Conservation (phyloP, 2,888 invertebrate species). For the Erebia epiphron region DNA sequence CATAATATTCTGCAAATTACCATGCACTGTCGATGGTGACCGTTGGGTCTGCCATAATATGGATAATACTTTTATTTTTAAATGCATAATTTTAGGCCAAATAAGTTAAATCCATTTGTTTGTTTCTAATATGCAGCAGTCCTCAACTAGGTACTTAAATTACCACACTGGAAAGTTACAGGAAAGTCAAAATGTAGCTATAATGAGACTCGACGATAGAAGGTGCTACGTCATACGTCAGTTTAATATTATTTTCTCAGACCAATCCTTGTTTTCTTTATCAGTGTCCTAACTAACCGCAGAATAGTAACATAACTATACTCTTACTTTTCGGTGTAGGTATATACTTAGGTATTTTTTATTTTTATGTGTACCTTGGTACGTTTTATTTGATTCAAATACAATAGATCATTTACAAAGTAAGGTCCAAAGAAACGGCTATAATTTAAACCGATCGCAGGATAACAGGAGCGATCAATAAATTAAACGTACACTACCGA, state of each 20-base stretch:
- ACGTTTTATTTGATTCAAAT: not conserved
- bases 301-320: too few relatives aligned
- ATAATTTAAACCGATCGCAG: slow-evolving; percentile 5
- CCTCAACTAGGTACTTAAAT: not conserved
- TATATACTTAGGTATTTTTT: too few relatives aligned
- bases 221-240: too few relatives aligned
- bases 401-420: not conserved
- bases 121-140: not conserved
- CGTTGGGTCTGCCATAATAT: not conserved
- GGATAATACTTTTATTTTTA: not conserved
- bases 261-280: too few relatives aligned
- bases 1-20: slow-evolving; percentile 8
- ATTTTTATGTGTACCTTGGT: not conserved
- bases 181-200: too few relatives aligned
- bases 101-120: not conserved
- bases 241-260: too few relatives aligned
- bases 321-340: not conserved
- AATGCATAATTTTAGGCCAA: not conserved
- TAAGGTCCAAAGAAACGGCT: not conserved
- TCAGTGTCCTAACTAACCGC: too few relatives aligned
- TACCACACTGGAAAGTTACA: not conserved
- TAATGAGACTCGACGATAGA: too few relatives aligned
- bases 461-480: slow-evolving; percentile 18
- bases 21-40: not conserved
- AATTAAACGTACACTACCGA: slow-evolving; percentile 20